Evolutionary conservation across 2,113 vertebrate genomes (phyloP).

Genomic region (Archilochus colubris): DNA sequence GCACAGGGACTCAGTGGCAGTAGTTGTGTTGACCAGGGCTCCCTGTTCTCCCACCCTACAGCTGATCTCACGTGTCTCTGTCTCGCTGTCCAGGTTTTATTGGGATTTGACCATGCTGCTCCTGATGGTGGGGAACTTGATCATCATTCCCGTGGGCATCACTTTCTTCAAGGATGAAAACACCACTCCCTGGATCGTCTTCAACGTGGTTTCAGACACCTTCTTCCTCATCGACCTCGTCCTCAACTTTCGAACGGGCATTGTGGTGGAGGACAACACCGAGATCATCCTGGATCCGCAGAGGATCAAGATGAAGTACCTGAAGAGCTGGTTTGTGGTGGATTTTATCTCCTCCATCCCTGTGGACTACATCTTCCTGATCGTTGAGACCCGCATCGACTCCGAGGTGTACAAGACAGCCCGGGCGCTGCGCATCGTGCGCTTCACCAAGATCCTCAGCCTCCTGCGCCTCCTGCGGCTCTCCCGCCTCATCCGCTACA

Average conservation of each 20-base stretch:
- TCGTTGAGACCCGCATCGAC: conserved; percentile 97
- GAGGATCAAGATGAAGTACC: conserved; percentile 97
- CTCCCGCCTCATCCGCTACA: conserved; percentile 96
- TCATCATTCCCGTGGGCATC: conserved; percentile 99
- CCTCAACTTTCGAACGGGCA: conserved; percentile 98
- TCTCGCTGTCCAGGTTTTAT: conserved; percentile 89
- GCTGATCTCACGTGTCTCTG: conserved; percentile 59
- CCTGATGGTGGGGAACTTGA: conserved; percentile 98
- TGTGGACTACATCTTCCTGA: conserved; percentile 99
- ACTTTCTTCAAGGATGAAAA: conserved; percentile 99
- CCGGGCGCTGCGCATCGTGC: conserved; percentile 93
- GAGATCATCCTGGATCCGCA: conserved; percentile 98
- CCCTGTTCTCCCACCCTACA: neutral
- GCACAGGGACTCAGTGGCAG: neutral
- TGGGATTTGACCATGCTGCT: conserved; percentile 99
- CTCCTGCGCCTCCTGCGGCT: conserved; percentile 92
- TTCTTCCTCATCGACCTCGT: conserved; percentile 99
- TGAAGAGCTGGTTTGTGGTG: conserved; percentile 98
- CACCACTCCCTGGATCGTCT: conserved; percentile 97
- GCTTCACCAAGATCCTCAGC: conserved; percentile 99
- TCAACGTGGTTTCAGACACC: conserved; percentile 98
- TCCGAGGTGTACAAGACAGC: conserved; percentile 99
- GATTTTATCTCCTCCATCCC: conserved; percentile 99
- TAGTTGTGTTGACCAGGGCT: neutral
- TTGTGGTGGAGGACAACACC: conserved; percentile 98